Percentiles rank a stretch among this genome's conserved stretches.
Evolutionary conservation across 2,113 vertebrate genomes (phyloP).

Genomic region (Glaucomys volans): DNA sequence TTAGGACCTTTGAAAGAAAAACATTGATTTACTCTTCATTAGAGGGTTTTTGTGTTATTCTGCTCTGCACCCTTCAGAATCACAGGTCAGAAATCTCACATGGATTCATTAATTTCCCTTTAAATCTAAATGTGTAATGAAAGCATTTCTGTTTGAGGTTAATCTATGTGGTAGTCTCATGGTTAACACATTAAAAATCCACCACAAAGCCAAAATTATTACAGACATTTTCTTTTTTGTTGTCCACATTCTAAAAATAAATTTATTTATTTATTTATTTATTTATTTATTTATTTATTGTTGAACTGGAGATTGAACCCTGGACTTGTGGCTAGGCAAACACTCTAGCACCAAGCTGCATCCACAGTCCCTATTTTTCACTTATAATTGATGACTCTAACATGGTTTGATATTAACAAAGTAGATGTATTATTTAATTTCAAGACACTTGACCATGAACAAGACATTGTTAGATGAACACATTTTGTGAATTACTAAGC

Average conservation of each 20-base stretch:
- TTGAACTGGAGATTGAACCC: too few relatives aligned
- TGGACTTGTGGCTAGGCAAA: too few relatives aligned
- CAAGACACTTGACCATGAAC: background rate
- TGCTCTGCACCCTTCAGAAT: background rate
- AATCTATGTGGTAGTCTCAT: background rate
- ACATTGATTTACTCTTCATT: conserved; percentile 24
- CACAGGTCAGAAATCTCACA: background rate
- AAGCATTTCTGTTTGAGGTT: background rate
- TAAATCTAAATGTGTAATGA: background rate
- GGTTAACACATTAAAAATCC: background rate
- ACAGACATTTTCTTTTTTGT: background rate
- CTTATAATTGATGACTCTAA: conserved; percentile 42
- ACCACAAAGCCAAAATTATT: background rate
- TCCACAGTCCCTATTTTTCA: too few relatives aligned
- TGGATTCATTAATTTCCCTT: background rate
- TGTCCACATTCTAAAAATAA: background rate
- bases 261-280: background rate
- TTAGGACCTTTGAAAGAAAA: conserved; percentile 28
- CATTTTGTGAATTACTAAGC: background rate
- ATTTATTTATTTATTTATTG: too few relatives aligned
- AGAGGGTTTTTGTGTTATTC: background rate
- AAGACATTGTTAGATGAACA: background rate
- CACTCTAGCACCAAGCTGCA: too few relatives aligned
- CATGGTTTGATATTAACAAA: background rate
- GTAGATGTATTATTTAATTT: conserved; percentile 24